Base-by-base conservation (phyloP, 2,888 invertebrate species). In the Syrista parreyssii region DNA sequence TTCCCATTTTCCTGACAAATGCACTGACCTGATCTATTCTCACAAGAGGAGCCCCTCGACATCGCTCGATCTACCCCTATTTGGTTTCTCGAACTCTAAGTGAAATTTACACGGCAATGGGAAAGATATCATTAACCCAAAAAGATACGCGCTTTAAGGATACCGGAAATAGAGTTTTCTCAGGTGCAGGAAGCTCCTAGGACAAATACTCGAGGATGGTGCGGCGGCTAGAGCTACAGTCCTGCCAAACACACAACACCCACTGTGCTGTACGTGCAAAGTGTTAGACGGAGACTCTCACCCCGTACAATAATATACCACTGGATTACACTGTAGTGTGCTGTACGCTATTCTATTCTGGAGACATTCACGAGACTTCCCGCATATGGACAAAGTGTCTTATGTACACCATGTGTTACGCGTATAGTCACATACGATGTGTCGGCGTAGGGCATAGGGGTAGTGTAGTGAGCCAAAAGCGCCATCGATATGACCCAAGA, bases 141-240 rank as follows among this genome's bases (percentile, higher is more conserved):
- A 23, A 55, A 1, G 9, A 55, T 23, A 55, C 23, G 23, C 23
- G 23, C 9, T 55, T 23, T 9, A 6, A 40, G 34, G 32, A 69
- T 71, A 36, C 40, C 35, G 35, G 73, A 76, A 34, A 23, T 73
- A 34, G 32, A 74, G 71, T 69, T 30, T 23, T 68, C 77, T 15
- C 74, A 77, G 77, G 77, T 77, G 77, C 74, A 40, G 31, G 40
- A 69, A 36, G 68, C 74, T 74, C 74, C 15, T 34, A 74, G 75
- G 77, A 74, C 77, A 69, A 77, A 77, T 77, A 75, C n/a, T 68
- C 75, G 77, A 36, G 31, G 31, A 72, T n/a, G 68, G 23, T 3
- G 9, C 9, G 23, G 76, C 15, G 73, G 76, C 35, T 74, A 73
- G 30, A 35, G 31, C 30, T 40, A 23, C n/a, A n/a, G 68, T 12